Conservation (phyloP, 2,113 vertebrate species). For the Serinus canaria region DNA sequence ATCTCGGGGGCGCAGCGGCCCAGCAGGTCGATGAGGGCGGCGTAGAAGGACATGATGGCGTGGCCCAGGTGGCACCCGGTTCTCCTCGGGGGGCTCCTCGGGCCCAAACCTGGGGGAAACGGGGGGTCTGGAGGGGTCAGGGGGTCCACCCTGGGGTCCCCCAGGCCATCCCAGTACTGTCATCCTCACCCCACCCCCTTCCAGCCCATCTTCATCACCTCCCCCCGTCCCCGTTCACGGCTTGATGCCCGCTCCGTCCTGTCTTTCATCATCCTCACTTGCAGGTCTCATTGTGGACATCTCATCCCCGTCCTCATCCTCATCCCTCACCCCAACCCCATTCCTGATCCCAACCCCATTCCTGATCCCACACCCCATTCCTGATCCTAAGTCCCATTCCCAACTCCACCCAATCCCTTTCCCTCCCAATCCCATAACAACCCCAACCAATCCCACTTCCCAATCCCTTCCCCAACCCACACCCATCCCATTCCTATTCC, state of each 20-base stretch:
- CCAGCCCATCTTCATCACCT: too few relatives aligned
- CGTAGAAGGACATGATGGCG: constrained; percentile 95
- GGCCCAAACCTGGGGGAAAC: constrained; percentile 73
- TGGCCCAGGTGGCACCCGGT: constrained; percentile 90
- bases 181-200: neutral
- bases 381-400: too few relatives aligned
- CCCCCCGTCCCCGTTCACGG: neutral
- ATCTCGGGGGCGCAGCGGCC: constrained; percentile 94
- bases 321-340: neutral
- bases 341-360: too few relatives aligned
- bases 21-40: constrained; percentile 89
- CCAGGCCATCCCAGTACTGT: neutral
- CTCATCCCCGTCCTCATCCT: neutral
- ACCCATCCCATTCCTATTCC: too few relatives aligned
- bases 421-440: too few relatives aligned
- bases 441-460: too few relatives aligned
- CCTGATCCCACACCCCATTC: too few relatives aligned
- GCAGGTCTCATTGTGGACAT: neutral
- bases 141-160: neutral
- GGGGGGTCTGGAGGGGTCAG: neutral
- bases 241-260: too few relatives aligned
- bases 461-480: too few relatives aligned
- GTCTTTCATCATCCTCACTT: neutral
- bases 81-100: constrained; percentile 88
- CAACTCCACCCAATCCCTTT: too few relatives aligned